A percentile compares a stretch with the other conserved stretches of the same genome.
Evolutionary conservation across 2,113 vertebrate species (phyloP).

Genomic region (Centropristis striata): DNA sequence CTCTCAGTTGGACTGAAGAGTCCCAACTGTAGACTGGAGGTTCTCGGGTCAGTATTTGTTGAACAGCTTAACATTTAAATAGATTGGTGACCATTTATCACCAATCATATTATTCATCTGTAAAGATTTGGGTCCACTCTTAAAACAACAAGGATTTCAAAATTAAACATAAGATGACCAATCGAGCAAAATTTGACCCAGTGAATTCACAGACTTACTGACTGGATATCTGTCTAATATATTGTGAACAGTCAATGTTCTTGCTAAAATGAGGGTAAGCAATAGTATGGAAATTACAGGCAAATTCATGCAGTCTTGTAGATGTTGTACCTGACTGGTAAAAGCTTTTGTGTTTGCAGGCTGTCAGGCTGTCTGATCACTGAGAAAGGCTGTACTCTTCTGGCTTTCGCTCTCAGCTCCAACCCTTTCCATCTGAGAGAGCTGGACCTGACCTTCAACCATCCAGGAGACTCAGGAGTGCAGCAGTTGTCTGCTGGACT

Average conservation of each 20-base stretch:
- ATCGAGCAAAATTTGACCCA: not conserved
- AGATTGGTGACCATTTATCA: no score
- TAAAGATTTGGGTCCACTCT: no score
- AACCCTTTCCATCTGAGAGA: constrained; percentile 52
- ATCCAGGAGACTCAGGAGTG: constrained; percentile 38
- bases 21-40: constrained; percentile 41
- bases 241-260: no score
- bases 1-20: constrained; percentile 44
- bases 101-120: no score
- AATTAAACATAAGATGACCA: no score
- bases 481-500: not conserved
- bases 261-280: not conserved
- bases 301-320: no score
- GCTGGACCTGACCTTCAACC: constrained; percentile 62
- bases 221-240: no score
- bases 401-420: constrained; percentile 33
- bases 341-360: constrained; percentile 31
- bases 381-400: constrained; percentile 23
- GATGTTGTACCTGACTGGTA: no score
- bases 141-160: no score
- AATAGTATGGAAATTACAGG: no score
- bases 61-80: not conserved
- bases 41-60: constrained; percentile 32
- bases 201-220: not conserved
- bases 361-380: constrained; percentile 50